These are phyloP conservation scores for Peucedramus taeniatus DNA, from an alignment of 2,113 vertebrate species.

Conservation along the genomic window DNA sequence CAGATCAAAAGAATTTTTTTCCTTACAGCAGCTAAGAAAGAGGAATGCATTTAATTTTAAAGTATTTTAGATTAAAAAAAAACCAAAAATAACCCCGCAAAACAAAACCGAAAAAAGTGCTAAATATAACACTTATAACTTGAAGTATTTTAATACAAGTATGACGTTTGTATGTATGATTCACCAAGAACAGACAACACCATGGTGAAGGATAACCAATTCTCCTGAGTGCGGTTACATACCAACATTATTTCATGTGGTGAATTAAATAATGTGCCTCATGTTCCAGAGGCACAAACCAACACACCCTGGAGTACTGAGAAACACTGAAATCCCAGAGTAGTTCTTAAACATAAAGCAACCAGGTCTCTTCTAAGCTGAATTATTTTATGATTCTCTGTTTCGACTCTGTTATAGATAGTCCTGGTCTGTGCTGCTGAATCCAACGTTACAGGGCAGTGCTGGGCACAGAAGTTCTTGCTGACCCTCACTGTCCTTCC, in stretches of 20 bases:
- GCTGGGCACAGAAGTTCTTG: background rate
- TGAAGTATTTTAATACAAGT: background rate
- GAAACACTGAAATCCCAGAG: background rate
- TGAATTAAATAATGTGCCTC: no score
- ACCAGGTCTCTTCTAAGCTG: background rate
- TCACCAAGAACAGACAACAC: background rate
- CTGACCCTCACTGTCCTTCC: fast-evolving
- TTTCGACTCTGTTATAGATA: background rate
- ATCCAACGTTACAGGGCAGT: fast-evolving
- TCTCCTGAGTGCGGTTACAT: background rate
- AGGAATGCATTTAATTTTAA: background rate
- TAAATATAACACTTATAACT: background rate
- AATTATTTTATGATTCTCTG: background rate
- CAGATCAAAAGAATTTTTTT: background rate
- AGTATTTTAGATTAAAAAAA: background rate
- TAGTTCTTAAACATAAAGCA: background rate
- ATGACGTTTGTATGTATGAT: background rate
- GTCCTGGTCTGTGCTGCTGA: background rate
- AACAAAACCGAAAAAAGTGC: fast-evolving
- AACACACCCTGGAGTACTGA: background rate
- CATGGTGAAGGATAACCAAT: background rate
- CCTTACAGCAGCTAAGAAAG: background rate
- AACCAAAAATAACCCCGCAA: background rate
- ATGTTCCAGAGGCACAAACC: background rate
- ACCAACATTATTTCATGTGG: background rate